Base-by-base conservation (phyloP, 2,797 vertebrate genomes). In the Pelochelys cantorii region DNA sequence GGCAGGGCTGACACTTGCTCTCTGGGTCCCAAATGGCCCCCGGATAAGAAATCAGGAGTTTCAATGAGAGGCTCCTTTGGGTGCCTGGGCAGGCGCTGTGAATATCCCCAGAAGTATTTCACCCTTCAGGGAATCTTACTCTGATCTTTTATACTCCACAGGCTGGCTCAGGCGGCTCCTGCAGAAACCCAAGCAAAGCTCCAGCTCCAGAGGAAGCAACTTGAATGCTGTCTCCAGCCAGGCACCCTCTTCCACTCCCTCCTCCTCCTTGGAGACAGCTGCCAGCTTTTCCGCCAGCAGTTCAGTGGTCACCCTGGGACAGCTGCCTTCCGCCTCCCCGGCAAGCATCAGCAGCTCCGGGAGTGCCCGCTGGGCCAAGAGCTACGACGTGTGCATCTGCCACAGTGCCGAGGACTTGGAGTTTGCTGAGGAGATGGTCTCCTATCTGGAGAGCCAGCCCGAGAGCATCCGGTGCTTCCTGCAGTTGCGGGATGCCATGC, bases 341-440 rank as follows among this genome's bases (percentile, higher is more conserved):
- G 2, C 0, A 5, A 94, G 92, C 37, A 56, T 90, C 55, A 88
- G 5, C 0, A 13, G 94, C 84, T 86, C 92, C 0, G 60, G 97
- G 87, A 18, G 89, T 1, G 95, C 97, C 37, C 98, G 99, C 54
- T 99, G 98, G 98, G 97, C 83, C 89, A 97, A 96, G 60, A 97
- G 85, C 81, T 99, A 99, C 0, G 99, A 99, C 0, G 96, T 99
- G 31, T 98, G 98, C 20, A 97, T 99, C 95, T 99, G 99, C 89
- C 98, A 99, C 97, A 99, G 98, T 0, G 95, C 97, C 59, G 96
- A 88, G 22, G 98, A 99, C 94, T 54, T 95, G 54, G 96, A 89
- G 3, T 98, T 98, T 23, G 99, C 98, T 4, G 92, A 94, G 48
- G 96, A 97, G 59, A 93, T 99, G 95, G 98, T 98, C 20, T 98